Conservation (phyloP, 2,888 invertebrate species). For the Drosophila kokeensis region DNA sequence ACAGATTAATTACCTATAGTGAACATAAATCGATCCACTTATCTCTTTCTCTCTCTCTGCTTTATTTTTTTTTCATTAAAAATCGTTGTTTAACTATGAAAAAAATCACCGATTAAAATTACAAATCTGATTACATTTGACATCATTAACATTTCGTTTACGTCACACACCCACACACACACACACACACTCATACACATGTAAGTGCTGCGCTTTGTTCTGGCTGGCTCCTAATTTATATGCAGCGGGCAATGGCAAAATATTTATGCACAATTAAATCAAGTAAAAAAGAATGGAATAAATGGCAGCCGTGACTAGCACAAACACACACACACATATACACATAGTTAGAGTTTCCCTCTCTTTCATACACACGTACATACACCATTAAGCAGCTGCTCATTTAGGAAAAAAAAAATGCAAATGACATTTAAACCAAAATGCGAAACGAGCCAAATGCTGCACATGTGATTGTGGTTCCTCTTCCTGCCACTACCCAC, state of each 20-base stretch:
- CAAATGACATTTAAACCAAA: conserved; percentile 73
- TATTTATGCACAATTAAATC: conserved; percentile 82
- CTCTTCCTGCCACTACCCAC: background rate
- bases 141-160: conserved; percentile 42
- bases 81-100: background rate
- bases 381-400: conserved; percentile 54
- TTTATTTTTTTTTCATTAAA: background rate
- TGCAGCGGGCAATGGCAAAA: conserved; percentile 72
- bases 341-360: background rate
- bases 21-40: background rate
- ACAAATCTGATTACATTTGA: conserved; percentile 46
- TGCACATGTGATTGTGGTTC: conserved; percentile 48
- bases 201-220: conserved; percentile 26
- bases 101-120: conserved; percentile 25
- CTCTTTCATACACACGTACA: conserved; percentile 15
- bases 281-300: conserved; percentile 76
- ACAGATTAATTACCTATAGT: background rate
- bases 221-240: conserved; percentile 65
- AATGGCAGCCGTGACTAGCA: conserved; percentile 43
- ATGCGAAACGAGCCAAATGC: conserved; percentile 39
- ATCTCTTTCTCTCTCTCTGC: background rate
- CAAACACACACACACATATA: conserved; percentile 2
- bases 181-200: background rate
- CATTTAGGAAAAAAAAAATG: conserved; percentile 61
- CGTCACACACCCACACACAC: conserved; percentile 13